Percentiles rank a stretch among this genome's conserved stretches.
phyloP scores from a whole-genome alignment of 2,888 invertebrate species.

The Seira ritae region DNA sequence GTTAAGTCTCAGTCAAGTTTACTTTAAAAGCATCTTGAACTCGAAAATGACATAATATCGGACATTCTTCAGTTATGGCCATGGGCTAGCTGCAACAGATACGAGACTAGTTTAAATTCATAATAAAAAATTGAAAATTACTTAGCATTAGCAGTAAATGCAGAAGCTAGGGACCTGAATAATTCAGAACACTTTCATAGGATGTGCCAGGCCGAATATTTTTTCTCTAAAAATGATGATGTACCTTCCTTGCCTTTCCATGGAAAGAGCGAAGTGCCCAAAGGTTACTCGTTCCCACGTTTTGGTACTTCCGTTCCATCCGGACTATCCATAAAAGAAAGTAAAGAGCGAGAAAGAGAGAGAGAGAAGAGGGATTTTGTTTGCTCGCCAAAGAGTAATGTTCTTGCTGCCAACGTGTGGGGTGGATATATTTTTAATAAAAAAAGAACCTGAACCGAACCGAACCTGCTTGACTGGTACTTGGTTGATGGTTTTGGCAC shows the following conservation, averaged over 20 bases:
- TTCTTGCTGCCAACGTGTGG: background rate
- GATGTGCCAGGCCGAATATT: constrained; percentile 43
- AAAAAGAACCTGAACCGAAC: background rate
- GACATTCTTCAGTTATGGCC: too few relatives aligned
- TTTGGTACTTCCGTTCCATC: constrained; percentile 58
- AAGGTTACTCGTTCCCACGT: constrained; percentile 58
- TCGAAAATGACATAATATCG: too few relatives aligned
- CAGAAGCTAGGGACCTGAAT: constrained; percentile 44
- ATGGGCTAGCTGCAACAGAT: background rate
- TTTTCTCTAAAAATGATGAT: background rate
- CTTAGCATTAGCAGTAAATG: constrained; percentile 7
- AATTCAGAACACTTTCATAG: constrained; percentile 61
- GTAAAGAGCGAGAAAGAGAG: constrained; percentile 25
- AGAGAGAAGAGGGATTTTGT: constrained; percentile 42
- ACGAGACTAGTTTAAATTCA: too few relatives aligned
- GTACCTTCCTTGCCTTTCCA: background rate
- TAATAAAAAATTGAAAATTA: too few relatives aligned
- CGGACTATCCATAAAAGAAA: constrained; percentile 31
- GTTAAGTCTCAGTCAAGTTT: too few relatives aligned
- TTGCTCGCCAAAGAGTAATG: constrained; percentile 37
- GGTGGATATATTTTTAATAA: constrained; percentile 4
- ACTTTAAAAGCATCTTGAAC: too few relatives aligned
- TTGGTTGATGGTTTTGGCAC: constrained; percentile 21
- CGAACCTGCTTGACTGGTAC: constrained; percentile 16
- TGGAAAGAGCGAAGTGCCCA: constrained; percentile 47